phyloP scores from a whole-genome alignment of 2,113 vertebrate species.

The Labeo rohita region DNA sequence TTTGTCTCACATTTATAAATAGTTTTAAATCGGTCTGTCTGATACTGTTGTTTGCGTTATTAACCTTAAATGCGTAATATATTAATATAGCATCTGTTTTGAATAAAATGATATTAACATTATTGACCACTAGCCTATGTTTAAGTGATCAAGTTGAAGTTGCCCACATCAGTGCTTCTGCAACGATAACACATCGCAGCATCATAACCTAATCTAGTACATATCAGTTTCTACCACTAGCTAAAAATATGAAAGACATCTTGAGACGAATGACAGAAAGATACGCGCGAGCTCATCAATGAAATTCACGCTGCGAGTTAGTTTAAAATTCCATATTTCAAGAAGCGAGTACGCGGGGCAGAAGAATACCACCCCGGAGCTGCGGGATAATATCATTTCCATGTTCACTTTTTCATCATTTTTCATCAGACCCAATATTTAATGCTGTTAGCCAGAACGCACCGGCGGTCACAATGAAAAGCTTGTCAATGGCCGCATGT shows the following conservation, averaged over 20 bases:
- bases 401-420: conserved; percentile 58
- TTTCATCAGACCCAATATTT: conserved; percentile 61
- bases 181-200: neutral
- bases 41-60: neutral
- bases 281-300: conserved; percentile 12
- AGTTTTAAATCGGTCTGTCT: neutral
- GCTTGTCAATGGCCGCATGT: conserved; percentile 59
- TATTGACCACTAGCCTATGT: neutral
- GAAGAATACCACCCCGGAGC: conserved; percentile 25
- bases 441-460: conserved; percentile 62
- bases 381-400: conserved; percentile 31
- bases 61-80: neutral
- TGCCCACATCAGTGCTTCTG: neutral
- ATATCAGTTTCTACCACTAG: neutral
- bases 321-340: conserved; percentile 34
- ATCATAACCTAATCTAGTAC: neutral
- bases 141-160: neutral
- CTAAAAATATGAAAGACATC: neutral
- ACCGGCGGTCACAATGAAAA: conserved; percentile 62
- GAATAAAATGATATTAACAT: neutral
- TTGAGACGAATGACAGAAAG: conserved; percentile 14
- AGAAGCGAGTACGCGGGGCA: neutral
- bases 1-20: neutral
- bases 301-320: conserved; percentile 1
- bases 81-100: neutral